Percentiles rank a stretch among this genome's conserved stretches.
Evolutionary conservation across 2,797 vertebrate species (phyloP).

Genomic region (Fundulus diaphanus): DNA sequence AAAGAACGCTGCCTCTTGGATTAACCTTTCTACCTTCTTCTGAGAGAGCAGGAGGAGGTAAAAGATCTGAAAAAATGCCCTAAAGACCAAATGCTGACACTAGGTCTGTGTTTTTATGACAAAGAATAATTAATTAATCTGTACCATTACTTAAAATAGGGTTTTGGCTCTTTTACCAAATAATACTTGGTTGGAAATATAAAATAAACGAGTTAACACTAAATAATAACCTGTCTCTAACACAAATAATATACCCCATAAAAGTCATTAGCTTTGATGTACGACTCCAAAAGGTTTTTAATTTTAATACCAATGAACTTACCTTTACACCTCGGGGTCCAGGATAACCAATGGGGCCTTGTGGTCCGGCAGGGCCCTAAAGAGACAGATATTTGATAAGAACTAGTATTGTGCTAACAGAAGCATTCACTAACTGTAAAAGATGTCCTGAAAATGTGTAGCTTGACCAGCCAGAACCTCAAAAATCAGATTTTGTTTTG

Average conservation of each 20-base stretch:
- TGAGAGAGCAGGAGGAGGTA: not conserved
- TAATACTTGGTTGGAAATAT: not conserved
- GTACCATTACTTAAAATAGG: not conserved
- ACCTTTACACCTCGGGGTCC: slow-evolving; percentile 97
- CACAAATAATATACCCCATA: not conserved
- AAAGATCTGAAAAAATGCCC: slow-evolving; percentile 1
- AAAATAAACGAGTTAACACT: not conserved
- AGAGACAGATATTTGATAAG: slow-evolving; percentile 43
- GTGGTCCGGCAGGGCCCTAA: slow-evolving; percentile 93
- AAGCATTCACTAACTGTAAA: slow-evolving; percentile 1
- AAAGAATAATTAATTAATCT: not conserved
- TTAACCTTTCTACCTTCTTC: slow-evolving; percentile 1
- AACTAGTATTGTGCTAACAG: slow-evolving; percentile 20
- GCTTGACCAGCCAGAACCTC: not conserved
- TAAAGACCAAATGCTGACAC: not conserved
- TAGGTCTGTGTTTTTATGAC: not conserved
- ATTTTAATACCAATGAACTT: slow-evolving; percentile 56
- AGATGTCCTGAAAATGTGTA: not conserved
- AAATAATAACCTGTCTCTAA: not conserved
- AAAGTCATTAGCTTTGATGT: not conserved
- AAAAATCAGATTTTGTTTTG: not conserved
- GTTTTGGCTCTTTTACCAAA: not conserved
- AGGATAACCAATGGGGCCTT: slow-evolving; percentile 97
- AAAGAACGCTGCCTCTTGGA: not conserved
- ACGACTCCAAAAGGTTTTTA: slow-evolving; percentile 2